Percentiles rank a stretch among this genome's conserved stretches.
These are phyloP conservation scores for Drosophila pegasa DNA, from an alignment of 2,888 invertebrate genomes.

Conservation along the genomic window DNA sequence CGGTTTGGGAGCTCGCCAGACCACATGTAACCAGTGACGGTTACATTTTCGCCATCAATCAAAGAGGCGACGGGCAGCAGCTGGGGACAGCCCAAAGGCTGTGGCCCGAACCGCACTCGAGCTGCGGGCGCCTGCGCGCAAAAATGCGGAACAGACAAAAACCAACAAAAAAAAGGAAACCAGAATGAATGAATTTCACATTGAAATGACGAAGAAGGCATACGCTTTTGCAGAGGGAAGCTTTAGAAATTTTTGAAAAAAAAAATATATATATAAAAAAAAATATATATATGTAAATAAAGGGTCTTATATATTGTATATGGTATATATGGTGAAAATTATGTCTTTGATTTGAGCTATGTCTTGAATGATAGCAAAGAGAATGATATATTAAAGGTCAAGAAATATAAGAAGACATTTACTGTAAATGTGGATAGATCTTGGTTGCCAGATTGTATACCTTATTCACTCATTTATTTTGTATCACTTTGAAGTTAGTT, in stretches of 20 bases:
- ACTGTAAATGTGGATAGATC: too few relatives aligned
- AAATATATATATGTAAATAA: too few relatives aligned
- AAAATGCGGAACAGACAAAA: constrained; percentile 67
- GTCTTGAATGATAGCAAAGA: too few relatives aligned
- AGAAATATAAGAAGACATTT: too few relatives aligned
- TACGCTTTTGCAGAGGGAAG: background rate
- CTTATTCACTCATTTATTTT: too few relatives aligned
- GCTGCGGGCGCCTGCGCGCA: constrained; percentile 60
- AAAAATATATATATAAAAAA: too few relatives aligned
- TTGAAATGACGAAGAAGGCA: background rate
- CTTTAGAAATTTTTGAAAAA: background rate
- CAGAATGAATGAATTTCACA: background rate
- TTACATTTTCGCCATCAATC: constrained; percentile 77
- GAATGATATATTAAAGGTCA: too few relatives aligned
- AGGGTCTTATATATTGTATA: too few relatives aligned
- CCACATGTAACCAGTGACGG: constrained; percentile 74
- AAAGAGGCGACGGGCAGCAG: constrained; percentile 38
- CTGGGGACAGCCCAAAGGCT: constrained; percentile 30
- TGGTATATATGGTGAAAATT: too few relatives aligned
- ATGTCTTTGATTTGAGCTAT: too few relatives aligned
- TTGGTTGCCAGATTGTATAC: too few relatives aligned
- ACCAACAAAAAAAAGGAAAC: background rate
- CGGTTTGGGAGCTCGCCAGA: constrained; percentile 20
- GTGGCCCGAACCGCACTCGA: constrained; percentile 11
- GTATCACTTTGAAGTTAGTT: too few relatives aligned